A percentile compares a stretch with the other conserved stretches of the same genome.
phyloP scores from a whole-genome alignment of 2,797 vertebrate species.

The Trematomus bernacchii region DNA sequence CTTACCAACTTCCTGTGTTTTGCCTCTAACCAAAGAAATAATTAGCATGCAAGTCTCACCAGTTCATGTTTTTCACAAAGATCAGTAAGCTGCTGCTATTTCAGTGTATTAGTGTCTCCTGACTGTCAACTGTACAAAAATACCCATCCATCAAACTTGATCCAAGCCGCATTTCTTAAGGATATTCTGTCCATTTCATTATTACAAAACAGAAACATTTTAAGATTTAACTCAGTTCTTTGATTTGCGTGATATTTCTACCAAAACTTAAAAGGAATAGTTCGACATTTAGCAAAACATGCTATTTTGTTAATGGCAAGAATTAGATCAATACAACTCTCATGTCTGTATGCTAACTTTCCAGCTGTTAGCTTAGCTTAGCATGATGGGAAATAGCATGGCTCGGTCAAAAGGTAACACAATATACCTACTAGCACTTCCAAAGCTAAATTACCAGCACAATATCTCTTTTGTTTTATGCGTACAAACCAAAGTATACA shows the following conservation, averaged over 20 bases:
- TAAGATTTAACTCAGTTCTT: neutral
- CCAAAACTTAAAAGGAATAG: neutral
- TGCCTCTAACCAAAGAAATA: slow-evolving; percentile 36
- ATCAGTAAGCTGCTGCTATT: slow-evolving; percentile 26
- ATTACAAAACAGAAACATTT: neutral
- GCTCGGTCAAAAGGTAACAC: no score
- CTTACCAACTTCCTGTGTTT: slow-evolving; percentile 12
- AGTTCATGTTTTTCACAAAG: slow-evolving; percentile 37
- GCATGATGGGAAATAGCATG: no score
- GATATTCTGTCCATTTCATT: neutral
- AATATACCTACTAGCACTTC: neutral
- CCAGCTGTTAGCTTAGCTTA: neutral
- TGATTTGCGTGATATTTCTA: neutral
- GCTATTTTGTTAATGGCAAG: neutral
- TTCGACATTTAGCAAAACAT: neutral
- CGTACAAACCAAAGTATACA: neutral
- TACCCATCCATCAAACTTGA: neutral
- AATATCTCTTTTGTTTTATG: neutral
- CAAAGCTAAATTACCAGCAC: neutral
- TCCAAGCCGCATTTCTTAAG: neutral
- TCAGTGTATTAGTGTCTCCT: slow-evolving; percentile 5
- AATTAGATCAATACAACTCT: neutral
- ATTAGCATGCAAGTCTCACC: slow-evolving; percentile 34
- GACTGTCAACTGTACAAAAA: neutral
- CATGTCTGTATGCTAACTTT: neutral